Base-by-base conservation (phyloP, 92 coral and sea anemone species). In the Epizoanthus rinbou region DNA sequence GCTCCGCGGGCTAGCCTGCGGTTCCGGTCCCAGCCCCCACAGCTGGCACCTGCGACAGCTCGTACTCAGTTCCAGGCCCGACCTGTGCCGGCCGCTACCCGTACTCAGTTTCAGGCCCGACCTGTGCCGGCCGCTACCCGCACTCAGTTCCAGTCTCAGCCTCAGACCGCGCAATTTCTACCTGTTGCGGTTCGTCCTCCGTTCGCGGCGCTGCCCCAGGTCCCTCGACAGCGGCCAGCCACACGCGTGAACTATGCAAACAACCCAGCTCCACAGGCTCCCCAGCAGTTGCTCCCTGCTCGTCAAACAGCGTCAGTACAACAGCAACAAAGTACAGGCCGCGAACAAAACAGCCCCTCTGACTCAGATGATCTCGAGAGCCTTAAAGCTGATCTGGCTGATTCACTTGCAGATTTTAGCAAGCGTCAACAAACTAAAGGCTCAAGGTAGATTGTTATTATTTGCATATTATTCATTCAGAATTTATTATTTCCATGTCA, bases 321-420 rank as follows among this genome's bases (percentile, higher is more conserved):
- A 8, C 81, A 58, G 25, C 70, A 78, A 21, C 33, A 18, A 13
- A 39, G 71, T 8, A 35, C 37, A 16, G 60, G 3, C 68, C 57
- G 56, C 8, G 54, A 65, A 1, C 70, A 47, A 14, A n/a, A 17
- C 15, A 60, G 23, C 6, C 64, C 82, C 4, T 19, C 13, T 17
- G 10, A 10, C 70, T 63, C 82, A 43, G 82, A 78, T 19, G 69
- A 78, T 23, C 82, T 78, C 7, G 82, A 78, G 22, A 78, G 82
- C 23, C 82, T 78, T 7, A 78, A 78, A 62, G 82, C 71, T 11
- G 82, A 78, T 39, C 28, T 78, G 21, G 82, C 82, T 62, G 65
- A 78, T 33, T 78, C 82, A 14, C 71, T 78, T 33, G 72, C 71
- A 59, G 71, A 78, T 23, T 78, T 78, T 62, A 31, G 70, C 52